These are phyloP conservation scores for Fulmarus glacialis DNA, from an alignment of 2,113 vertebrate species.

Conservation along the genomic window DNA sequence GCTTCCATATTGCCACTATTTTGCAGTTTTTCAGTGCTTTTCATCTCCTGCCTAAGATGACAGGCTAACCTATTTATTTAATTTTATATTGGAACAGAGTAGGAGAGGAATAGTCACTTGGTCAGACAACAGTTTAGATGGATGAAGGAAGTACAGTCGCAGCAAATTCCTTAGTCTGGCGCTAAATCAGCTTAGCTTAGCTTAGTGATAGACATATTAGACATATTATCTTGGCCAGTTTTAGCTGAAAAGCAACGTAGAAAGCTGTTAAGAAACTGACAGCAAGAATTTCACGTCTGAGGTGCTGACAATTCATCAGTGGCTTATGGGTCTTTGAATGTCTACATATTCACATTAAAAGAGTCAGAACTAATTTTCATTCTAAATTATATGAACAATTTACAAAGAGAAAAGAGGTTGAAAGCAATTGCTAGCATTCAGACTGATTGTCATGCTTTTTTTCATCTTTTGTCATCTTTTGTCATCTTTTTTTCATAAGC, in stretches of 20 bases:
- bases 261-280: background rate
- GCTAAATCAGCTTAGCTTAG: background rate
- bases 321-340: background rate
- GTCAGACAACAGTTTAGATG: background rate
- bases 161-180: background rate
- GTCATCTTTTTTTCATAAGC: background rate
- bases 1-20: background rate
- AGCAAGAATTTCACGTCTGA: background rate
- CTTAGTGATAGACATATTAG: background rate
- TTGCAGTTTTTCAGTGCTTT: background rate
- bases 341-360: background rate
- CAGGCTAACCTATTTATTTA: background rate
- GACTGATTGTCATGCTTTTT: background rate
- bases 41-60: background rate
- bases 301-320: background rate
- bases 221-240: background rate
- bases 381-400: background rate
- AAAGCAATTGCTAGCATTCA: background rate
- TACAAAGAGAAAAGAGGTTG: background rate
- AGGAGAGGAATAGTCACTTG: background rate
- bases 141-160: background rate
- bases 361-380: conserved; percentile 6
- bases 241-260: background rate
- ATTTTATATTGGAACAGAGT: background rate
- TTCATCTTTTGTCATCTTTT: background rate